Conservation (phyloP, 1,140 invertebrate species). For the Drosophila kohkoa region DNA sequence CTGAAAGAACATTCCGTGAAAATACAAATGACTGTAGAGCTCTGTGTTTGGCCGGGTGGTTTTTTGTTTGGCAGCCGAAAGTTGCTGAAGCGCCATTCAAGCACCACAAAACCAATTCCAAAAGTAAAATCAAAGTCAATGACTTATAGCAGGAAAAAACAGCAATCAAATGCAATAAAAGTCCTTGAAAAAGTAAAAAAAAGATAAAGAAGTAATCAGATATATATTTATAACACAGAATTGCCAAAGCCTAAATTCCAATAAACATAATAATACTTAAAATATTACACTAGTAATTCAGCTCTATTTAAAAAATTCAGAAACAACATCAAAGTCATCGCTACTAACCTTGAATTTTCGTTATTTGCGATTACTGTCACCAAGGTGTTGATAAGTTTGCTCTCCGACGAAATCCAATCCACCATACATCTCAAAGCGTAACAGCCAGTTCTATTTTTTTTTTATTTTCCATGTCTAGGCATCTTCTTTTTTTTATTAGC, state of each 20-base stretch:
- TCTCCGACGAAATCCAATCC: not conserved
- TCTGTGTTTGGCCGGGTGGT: slow-evolving; percentile 48
- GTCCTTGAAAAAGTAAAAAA: slow-evolving; percentile 28
- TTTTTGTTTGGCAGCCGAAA: slow-evolving; percentile 57
- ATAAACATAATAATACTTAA: not conserved
- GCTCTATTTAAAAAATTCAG: not conserved
- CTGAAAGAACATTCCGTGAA: slow-evolving; percentile 49
- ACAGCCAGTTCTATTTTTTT: not conserved
- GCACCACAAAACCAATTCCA: slow-evolving; percentile 64
- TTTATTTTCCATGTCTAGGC: slow-evolving; percentile 15
- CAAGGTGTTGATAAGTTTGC: not conserved
- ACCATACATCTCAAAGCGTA: not conserved
- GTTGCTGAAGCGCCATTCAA: slow-evolving; percentile 58
- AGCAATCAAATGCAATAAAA: slow-evolving; percentile 73
- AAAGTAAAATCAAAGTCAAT: slow-evolving; percentile 79
- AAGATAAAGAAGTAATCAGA: slow-evolving; percentile 19
- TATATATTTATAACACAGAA: not conserved
- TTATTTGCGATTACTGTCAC: not conserved
- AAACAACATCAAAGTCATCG: not conserved
- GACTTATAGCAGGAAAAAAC: slow-evolving; percentile 45
- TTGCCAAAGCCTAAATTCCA: not conserved
- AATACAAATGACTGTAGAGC: slow-evolving; percentile 55
- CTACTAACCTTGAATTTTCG: not conserved
- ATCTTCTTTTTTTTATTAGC: not conserved
- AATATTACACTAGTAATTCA: not conserved